Evolutionary conservation across 2,888 invertebrate species (phyloP).

Genomic region (Spodoptera picta): DNA sequence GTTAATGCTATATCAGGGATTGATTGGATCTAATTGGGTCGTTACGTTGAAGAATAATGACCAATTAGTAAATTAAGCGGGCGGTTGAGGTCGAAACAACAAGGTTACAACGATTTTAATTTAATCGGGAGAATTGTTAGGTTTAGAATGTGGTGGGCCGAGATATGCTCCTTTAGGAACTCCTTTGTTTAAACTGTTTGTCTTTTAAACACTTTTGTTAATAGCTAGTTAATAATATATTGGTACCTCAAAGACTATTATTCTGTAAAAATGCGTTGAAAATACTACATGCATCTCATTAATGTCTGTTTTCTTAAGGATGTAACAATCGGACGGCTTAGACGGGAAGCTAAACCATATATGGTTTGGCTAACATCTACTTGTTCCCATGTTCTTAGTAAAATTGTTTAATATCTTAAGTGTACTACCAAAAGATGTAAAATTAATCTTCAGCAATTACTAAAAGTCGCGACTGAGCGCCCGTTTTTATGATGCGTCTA

Average conservation of each 20-base stretch:
- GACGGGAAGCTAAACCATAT: constrained; percentile 13
- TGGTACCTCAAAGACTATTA: background rate
- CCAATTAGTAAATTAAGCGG: constrained; percentile 84
- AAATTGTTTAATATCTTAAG: constrained; percentile 69
- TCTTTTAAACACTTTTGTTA: constrained; percentile 2
- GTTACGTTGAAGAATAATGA: constrained; percentile 82
- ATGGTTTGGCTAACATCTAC: constrained; percentile 27
- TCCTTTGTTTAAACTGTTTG: constrained; percentile 18
- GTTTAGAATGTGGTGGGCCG: constrained; percentile 52
- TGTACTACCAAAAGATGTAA: constrained; percentile 70
- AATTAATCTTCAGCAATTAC: constrained; percentile 73
- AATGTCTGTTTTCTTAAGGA: background rate
- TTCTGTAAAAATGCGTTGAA: background rate
- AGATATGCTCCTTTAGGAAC: constrained; percentile 62
- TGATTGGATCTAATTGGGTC: constrained; percentile 85
- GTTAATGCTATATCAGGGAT: constrained; percentile 79
- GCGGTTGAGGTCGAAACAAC: constrained; percentile 70
- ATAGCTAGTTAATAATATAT: background rate
- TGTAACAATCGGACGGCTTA: constrained; percentile 21
- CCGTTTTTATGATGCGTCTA: constrained; percentile 77
- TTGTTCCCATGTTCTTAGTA: constrained; percentile 38
- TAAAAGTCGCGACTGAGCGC: constrained; percentile 78
- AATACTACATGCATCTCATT: background rate
- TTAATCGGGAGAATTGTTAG: constrained; percentile 62
- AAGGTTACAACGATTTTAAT: constrained; percentile 67